Conservation (phyloP, 1,140 invertebrate species). For the Eriosoma lanigerum region DNA sequence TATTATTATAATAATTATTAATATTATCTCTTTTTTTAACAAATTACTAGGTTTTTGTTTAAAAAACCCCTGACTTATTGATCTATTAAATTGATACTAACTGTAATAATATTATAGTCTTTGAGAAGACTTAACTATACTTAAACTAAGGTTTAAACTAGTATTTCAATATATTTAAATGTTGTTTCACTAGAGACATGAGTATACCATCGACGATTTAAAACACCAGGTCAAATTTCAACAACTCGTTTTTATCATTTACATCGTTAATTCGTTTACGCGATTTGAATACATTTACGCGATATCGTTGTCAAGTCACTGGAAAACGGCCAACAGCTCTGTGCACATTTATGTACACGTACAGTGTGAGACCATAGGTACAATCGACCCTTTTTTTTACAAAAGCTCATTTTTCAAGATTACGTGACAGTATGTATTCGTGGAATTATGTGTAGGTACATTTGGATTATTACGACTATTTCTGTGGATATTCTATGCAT, state of each 20-base stretch:
- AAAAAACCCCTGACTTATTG: neutral
- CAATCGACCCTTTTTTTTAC: constrained; percentile 6
- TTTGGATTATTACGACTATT: constrained; percentile 33
- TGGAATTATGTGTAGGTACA: neutral
- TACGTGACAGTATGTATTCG: constrained; percentile 19
- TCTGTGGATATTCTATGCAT: neutral
- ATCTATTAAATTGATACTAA: neutral
- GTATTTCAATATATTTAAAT: too few relatives aligned
- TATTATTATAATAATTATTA: neutral
- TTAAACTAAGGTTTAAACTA: too few relatives aligned
- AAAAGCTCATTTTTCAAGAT: constrained; percentile 44
- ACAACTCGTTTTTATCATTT: constrained; percentile 16
- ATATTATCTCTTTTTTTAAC: neutral
- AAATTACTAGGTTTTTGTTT: neutral
- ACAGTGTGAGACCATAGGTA: neutral
- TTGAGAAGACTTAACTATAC: neutral
- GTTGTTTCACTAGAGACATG: too few relatives aligned
- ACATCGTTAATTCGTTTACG: constrained; percentile 29
- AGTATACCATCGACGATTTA: too few relatives aligned
- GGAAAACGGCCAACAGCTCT: neutral
- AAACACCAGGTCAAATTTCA: neutral
- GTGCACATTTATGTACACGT: constrained; percentile 17
- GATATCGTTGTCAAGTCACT: neutral
- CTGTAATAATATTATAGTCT: neutral
- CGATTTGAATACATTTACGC: constrained; percentile 35